Evolutionary conservation across 2,888 invertebrate genomes (phyloP), one percentile per base, ranked within the genome.

Genomic region (Laothoe populi): DNA sequence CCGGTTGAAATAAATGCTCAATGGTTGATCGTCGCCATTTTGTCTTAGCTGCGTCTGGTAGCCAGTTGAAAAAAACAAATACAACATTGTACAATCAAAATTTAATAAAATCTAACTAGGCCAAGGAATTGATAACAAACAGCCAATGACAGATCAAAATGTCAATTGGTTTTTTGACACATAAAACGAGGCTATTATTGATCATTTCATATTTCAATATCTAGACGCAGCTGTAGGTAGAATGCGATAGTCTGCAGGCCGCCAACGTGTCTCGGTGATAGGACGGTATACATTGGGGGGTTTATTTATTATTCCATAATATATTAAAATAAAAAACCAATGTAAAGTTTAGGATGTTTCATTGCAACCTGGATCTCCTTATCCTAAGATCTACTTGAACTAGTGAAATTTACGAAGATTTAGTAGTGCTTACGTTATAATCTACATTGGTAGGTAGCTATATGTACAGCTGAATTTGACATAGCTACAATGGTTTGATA

Each of bases 271-370:
- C 81, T 86, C 83, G 53, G 53, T 88, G 90, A 90, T 89, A 88
- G 87, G 76, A 81, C 76, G 86, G 81, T 83, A 83, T 82, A 85
- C 53, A 80, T 84, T 78, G 81, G 80, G 79, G 81, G 87, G 83
- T 85, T 88, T 84, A 88, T 90, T 90, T 88, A 90, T 86, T 91
- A 90, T 91, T 90, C 90, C 88, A 88, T 88, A n/a, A n/a, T n/a
- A 88, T 88, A 88, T 86, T 89, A 88, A 90, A 86, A 87, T 86
- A 86, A 89, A n/a, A 79, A 90, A 90, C 84, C 79, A 84, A 84
- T 90, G 89, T 90, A 90, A 90, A 90, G 87, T 88, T 89, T 69
- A 40, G 48, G 66, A 72, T 85, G 84, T 88, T 88, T 90, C 73
- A 88, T 86, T 88, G 53, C 57, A 61, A 62, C 26, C 53, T n/a